Conservation (phyloP, 2,888 invertebrate genomes). For the Epistrophe eligans region DNA sequence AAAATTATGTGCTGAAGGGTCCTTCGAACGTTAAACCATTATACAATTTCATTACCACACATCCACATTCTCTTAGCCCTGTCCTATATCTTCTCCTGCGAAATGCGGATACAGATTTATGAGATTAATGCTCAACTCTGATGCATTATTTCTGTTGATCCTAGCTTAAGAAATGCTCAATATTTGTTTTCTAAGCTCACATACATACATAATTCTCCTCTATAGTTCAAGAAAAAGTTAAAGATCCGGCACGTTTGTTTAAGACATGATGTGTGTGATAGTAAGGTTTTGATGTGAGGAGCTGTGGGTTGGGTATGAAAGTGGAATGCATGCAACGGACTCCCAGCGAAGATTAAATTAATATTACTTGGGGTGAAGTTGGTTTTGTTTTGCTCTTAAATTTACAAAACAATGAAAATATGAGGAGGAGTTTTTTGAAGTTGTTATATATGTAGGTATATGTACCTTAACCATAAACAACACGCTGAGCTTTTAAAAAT, state of each 20-base stretch:
- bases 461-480: constrained; percentile 19
- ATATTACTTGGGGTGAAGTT: constrained; percentile 41
- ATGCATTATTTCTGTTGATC: constrained; percentile 42
- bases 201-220: constrained; percentile 16
- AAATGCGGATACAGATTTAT: constrained; percentile 35
- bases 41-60: not conserved
- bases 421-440: not conserved
- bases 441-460: not conserved
- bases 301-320: not conserved
- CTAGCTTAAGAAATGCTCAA: constrained; percentile 33
- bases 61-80: not conserved
- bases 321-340: constrained; percentile 1
- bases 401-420: constrained; percentile 19
- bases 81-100: not conserved
- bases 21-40: constrained; percentile 4
- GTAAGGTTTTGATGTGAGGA: not conserved
- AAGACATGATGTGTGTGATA: not conserved
- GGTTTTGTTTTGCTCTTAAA: constrained; percentile 42
- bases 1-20: constrained; percentile 29
- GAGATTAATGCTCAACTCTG: constrained; percentile 43
- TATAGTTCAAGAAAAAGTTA: constrained; percentile 6
- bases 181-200: constrained; percentile 48
- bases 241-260: constrained; percentile 9
- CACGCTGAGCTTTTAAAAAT: constrained; percentile 41
- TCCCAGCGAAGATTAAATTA: constrained; percentile 41